Base-by-base conservation (phyloP, 2,797 vertebrate genomes). In the Coreius guichenoti region DNA sequence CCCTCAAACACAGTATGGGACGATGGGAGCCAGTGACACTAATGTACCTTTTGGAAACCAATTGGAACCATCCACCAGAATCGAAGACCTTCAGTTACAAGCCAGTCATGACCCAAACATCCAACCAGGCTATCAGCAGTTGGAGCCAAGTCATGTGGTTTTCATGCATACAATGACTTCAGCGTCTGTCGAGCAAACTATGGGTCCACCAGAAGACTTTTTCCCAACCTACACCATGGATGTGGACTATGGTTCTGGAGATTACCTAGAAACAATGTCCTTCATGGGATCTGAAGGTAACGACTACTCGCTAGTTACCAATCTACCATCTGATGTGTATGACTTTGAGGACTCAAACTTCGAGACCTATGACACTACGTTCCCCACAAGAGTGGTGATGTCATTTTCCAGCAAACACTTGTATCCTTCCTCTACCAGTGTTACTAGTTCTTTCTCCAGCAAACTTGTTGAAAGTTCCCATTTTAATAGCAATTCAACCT, bases 331-430 rank as follows among this genome's bases (percentile, higher is more conserved):
- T 1, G 96, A 96, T 0, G 80, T 91, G 1, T 95, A 96, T 31
- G 96, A 98, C 17, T 86, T 94, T 23, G 96, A 97, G 85, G 96
- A 97, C 56, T 93, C 94, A 21, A 85, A 90, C 47, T 94, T 91
- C 12, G 97, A 96, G 88, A 91, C 36, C n/a, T 97, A 97, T 85
- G 95, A 97, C 88, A 98, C 96, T 6, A 93, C 94, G 58, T 98
- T 97, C 88, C 96, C 97, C 43, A 94, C 95, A 36, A 95, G 97
- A 90, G 94, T 95, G 0, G 88, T 96, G 1, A 89, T 96, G 88
- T 94, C 93, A 0, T 92, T 95, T 39, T 95, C 96, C 54, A 97
- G 97, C 47, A 90, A 89, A 73, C 88, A 92, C 0, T 91, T 87
- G 72, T 82, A 88, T 87, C 77, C 87, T 29, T n/a, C 87, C 72